Percentiles rank a stretch among this genome's conserved stretches.
Conservation (phyloP, 2,113 vertebrate genomes). For the Indicator maculatus region DNA sequence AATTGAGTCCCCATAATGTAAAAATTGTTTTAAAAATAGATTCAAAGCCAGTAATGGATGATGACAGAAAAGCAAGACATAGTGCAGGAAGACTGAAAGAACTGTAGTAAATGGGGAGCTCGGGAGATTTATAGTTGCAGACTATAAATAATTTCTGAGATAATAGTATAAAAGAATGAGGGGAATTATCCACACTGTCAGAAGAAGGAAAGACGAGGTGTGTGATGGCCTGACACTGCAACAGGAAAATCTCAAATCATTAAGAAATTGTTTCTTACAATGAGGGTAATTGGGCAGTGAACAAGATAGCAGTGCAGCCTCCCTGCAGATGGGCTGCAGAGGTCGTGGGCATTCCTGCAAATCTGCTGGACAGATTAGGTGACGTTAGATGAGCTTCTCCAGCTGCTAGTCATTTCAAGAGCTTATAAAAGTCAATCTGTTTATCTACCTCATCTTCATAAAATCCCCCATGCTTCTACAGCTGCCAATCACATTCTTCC, state of each 20-base stretch:
- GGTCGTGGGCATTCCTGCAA: not conserved
- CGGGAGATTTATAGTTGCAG: not conserved
- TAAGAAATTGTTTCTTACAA: not conserved
- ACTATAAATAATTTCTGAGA: conserved; percentile 55
- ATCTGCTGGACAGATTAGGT: not conserved
- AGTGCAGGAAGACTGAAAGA: not conserved
- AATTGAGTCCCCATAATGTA: not conserved
- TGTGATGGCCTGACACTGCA: conserved; percentile 49
- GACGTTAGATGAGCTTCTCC: not conserved
- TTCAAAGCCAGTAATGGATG: not conserved
- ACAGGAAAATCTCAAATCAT: not conserved
- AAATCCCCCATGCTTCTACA: not conserved
- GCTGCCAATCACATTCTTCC: not conserved
- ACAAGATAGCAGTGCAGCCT: not conserved
- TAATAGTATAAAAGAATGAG: conserved; percentile 51
- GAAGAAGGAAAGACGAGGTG: conserved; percentile 36
- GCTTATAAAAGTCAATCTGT: not conserved
- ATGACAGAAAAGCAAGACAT: not conserved
- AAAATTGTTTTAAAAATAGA: not conserved
- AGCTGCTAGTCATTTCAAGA: not conserved
- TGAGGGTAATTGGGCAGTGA: not conserved
- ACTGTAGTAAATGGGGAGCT: not conserved
- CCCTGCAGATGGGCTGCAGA: not conserved
- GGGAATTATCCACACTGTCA: conserved; percentile 48
- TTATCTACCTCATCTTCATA: not conserved